Evolutionary conservation across 2,113 vertebrate species (phyloP).

Genomic region (Gymnarchus niloticus): DNA sequence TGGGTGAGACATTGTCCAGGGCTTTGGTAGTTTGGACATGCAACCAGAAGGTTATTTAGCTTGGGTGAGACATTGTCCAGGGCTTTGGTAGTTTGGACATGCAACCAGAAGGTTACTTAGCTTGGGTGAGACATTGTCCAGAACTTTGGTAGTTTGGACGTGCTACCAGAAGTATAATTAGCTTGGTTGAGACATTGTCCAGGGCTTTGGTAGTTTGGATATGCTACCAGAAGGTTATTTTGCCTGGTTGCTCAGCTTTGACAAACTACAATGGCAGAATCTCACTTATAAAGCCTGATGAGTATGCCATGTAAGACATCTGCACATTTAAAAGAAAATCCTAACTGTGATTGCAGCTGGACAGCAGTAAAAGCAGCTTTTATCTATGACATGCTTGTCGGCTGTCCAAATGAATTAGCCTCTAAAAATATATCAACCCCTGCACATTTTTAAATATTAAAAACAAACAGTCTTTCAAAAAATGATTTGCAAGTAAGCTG

Average conservation of each 20-base stretch:
- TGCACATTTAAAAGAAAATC: background rate
- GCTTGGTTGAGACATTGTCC: background rate
- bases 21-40: too few species aligned
- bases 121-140: background rate
- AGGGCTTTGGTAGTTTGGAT: background rate
- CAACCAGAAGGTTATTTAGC: too few species aligned
- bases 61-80: too few species aligned
- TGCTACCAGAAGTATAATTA: background rate
- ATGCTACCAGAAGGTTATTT: background rate
- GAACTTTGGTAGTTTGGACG: background rate
- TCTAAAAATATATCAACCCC: background rate
- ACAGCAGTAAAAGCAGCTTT: background rate
- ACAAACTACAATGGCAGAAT: background rate
- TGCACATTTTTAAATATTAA: background rate
- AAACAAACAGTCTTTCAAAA: too few species aligned
- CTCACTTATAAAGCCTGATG: background rate
- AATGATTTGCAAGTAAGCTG: background rate
- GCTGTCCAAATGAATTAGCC: background rate
- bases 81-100: too few species aligned
- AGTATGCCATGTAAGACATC: background rate
- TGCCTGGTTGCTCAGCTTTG: background rate
- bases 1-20: too few species aligned
- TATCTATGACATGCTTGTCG: background rate
- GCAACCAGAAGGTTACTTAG: too few species aligned
- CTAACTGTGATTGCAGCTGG: background rate